Conservation (phyloP, 2,797 vertebrate species). For the Myotis pilosus region DNA sequence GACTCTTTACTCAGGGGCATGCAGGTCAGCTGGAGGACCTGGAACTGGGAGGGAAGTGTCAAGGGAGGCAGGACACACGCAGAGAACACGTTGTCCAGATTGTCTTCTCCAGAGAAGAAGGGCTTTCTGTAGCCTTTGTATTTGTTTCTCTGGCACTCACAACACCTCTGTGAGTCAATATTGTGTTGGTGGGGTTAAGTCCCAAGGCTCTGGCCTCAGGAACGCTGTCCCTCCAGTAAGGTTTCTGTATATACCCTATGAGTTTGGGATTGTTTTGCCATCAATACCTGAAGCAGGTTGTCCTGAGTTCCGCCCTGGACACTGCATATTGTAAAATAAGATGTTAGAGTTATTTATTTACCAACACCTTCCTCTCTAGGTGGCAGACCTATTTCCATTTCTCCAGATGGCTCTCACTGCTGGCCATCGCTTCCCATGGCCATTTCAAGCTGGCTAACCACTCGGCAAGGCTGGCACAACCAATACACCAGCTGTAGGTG, state of each 20-base stretch:
- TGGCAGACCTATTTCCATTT: slow-evolving; percentile 50
- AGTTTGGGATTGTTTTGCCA: neutral
- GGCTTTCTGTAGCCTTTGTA: neutral
- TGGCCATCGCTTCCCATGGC: slow-evolving; percentile 68
- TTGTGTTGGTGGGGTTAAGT: neutral
- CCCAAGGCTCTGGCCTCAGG: neutral
- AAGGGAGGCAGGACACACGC: neutral
- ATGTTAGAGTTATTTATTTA: slow-evolving; percentile 30
- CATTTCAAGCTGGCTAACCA: slow-evolving; percentile 52
- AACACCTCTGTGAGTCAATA: too few species aligned
- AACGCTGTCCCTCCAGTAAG: neutral
- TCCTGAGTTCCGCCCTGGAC: neutral
- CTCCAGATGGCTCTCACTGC: slow-evolving; percentile 71
- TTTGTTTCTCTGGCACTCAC: neutral
- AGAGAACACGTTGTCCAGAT: neutral
- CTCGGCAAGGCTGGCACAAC: slow-evolving; percentile 15
- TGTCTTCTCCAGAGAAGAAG: neutral
- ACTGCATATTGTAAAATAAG: neutral
- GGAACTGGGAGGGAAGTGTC: neutral
- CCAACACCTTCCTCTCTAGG: slow-evolving; percentile 59
- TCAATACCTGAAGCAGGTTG: neutral
- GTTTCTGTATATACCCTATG: fast-evolving
- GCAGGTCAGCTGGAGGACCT: neutral
- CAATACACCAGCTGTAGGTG: slow-evolving; percentile 48
- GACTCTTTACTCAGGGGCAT: neutral